These are phyloP conservation scores for Tipula helvola DNA, from an alignment of 2,888 invertebrate genomes.

Conservation along the genomic window DNA sequence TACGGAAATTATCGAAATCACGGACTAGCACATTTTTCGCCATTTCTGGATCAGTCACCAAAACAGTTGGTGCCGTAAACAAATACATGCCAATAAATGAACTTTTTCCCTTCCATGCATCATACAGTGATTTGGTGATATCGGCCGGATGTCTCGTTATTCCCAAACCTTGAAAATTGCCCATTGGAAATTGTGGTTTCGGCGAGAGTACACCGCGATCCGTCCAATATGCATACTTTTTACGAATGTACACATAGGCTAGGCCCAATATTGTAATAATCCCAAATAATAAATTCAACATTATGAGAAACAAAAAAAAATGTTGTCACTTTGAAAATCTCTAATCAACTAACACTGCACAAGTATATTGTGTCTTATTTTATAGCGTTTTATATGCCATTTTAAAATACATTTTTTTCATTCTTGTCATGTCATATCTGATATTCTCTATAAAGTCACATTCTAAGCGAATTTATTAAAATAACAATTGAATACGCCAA, in stretches of 20 bases:
- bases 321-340: background rate
- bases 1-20: conserved; percentile 22
- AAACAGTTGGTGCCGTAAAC: background rate
- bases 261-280: background rate
- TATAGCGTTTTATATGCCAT: background rate
- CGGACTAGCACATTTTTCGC: conserved; percentile 20
- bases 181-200: background rate
- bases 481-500: too few species aligned
- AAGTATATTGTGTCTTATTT: background rate
- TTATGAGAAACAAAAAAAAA: background rate
- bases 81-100: background rate
- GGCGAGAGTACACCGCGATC: background rate
- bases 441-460: too few species aligned
- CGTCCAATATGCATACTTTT: background rate
- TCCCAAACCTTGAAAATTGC: background rate
- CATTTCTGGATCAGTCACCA: conserved; percentile 16
- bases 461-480: too few species aligned
- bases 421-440: too few species aligned
- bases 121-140: background rate
- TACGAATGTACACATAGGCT: background rate
- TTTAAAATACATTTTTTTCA: background rate
- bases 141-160: background rate
- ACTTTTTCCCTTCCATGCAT: background rate
- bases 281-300: background rate
- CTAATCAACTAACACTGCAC: background rate